phyloP scores from a whole-genome alignment of 1,140 invertebrate species.

The Mesaphorura yosii region DNA sequence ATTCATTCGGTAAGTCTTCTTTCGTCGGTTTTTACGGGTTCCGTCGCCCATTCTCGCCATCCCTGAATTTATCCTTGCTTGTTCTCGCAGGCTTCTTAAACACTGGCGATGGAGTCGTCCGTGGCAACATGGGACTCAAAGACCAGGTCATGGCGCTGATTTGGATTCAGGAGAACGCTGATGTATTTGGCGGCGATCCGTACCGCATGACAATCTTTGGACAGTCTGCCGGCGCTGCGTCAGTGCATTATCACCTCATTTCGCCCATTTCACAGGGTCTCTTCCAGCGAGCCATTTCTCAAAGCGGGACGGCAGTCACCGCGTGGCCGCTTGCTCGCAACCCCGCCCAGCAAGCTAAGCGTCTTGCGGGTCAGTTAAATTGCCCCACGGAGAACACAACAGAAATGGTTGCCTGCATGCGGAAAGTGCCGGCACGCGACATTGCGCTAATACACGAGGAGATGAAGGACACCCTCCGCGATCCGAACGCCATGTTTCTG shows the following conservation, averaged over 20 bases:
- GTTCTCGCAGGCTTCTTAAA: constrained; percentile 3
- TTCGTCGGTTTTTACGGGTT: background rate
- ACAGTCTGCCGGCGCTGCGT: constrained; percentile 36
- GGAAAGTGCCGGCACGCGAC: constrained; percentile 9
- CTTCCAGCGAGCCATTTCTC: constrained; percentile 20
- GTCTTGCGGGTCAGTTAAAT: constrained; percentile 43
- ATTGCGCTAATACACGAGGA: constrained; percentile 14
- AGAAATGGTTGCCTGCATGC: constrained; percentile 26
- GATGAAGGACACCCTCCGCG: constrained; percentile 9
- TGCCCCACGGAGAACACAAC: constrained; percentile 28
- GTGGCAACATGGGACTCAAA: too few species aligned
- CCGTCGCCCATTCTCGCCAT: background rate
- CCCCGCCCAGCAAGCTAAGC: constrained; percentile 47
- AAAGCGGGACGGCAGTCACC: constrained; percentile 48
- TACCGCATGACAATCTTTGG: constrained; percentile 39
- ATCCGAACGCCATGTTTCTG: constrained; percentile 8
- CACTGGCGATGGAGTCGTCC: constrained; percentile 36
- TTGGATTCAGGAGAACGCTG: constrained; percentile 39
- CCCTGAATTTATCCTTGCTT: background rate
- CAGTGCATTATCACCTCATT: constrained; percentile 15
- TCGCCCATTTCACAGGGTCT: constrained; percentile 8
- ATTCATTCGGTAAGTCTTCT: background rate
- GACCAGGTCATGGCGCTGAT: constrained; percentile 38
- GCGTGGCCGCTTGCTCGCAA: constrained; percentile 66
- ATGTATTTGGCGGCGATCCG: constrained; percentile 37